Conservation (phyloP, 2,888 invertebrate genomes). For the Penaeus monodon region DNA sequence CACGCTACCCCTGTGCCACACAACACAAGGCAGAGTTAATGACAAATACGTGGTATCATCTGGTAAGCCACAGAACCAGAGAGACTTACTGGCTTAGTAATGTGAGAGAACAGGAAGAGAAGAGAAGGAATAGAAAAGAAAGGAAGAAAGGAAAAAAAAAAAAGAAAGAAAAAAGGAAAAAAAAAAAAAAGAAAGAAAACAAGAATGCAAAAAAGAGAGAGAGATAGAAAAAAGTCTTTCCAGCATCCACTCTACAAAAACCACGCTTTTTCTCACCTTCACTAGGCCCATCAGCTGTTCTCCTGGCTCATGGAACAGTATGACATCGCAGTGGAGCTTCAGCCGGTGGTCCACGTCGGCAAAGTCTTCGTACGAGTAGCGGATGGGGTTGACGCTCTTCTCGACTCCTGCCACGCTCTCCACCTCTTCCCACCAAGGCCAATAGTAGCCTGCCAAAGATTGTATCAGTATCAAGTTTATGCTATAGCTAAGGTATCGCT, state of each 20-base stretch:
- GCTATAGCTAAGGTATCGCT: too few relatives aligned
- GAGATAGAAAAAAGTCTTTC: background rate
- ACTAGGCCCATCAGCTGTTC: slow-evolving; percentile 51
- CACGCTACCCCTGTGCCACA: too few relatives aligned
- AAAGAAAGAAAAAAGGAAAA: background rate
- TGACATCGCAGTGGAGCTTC: slow-evolving; percentile 52
- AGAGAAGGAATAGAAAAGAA: background rate
- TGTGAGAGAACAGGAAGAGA: too few relatives aligned
- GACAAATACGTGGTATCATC: too few relatives aligned
- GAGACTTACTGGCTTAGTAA: too few relatives aligned
- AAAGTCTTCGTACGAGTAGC: slow-evolving; percentile 56
- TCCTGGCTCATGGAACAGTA: slow-evolving; percentile 43
- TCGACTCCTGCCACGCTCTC: slow-evolving; percentile 27
- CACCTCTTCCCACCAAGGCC: slow-evolving; percentile 58
- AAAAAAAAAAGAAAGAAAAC: background rate
- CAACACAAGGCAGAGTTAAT: too few relatives aligned
- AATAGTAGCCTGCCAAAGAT: slow-evolving; percentile 40
- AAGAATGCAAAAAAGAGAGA: background rate
- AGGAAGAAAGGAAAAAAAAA: background rate
- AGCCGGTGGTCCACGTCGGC: slow-evolving; percentile 51
- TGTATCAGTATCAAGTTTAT: background rate
- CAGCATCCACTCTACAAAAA: too few relatives aligned
- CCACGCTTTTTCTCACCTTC: slow-evolving; percentile 28
- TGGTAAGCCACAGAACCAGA: too few relatives aligned
- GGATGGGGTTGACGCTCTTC: slow-evolving; percentile 36